These are phyloP conservation scores for Nothoprocta pentlandii DNA, from an alignment of 2,113 vertebrate species.

Conservation along the genomic window DNA sequence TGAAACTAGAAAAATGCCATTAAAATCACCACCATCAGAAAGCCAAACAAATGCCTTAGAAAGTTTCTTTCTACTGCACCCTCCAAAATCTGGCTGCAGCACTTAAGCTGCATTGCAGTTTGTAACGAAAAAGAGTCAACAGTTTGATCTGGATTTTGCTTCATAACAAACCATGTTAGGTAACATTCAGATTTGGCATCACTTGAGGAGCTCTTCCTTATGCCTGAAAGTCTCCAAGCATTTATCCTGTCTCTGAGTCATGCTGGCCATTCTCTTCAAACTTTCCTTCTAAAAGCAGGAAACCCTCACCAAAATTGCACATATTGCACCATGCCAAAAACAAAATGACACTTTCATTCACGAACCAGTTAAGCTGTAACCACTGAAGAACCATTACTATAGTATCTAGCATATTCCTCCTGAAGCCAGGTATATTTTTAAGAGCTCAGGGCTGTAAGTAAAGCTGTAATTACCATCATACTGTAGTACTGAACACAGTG, in stretches of 20 bases:
- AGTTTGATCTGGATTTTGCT: neutral
- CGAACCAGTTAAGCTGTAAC: neutral
- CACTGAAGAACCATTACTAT: neutral
- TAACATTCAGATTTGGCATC: neutral
- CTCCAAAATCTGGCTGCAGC: neutral
- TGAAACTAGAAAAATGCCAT: neutral
- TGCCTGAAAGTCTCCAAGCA: neutral
- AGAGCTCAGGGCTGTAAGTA: neutral
- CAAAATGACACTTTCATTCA: neutral
- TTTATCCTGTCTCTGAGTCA: neutral
- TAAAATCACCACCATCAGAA: neutral
- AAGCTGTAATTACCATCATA: neutral
- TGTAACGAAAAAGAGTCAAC: neutral
- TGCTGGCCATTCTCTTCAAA: neutral
- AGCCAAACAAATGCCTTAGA: neutral
- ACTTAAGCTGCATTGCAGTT: fast-evolving
- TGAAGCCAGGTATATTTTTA: neutral
- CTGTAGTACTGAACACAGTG: neutral
- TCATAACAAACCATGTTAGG: neutral
- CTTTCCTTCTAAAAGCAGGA: neutral
- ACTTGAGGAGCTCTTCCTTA: neutral
- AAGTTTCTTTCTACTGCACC: neutral
- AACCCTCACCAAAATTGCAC: slow-evolving; percentile 12
- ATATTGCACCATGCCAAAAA: neutral
- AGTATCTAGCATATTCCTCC: neutral